Evolutionary conservation across 2,113 vertebrate genomes (phyloP).

Genomic region (Brienomyrus longianalis): DNA sequence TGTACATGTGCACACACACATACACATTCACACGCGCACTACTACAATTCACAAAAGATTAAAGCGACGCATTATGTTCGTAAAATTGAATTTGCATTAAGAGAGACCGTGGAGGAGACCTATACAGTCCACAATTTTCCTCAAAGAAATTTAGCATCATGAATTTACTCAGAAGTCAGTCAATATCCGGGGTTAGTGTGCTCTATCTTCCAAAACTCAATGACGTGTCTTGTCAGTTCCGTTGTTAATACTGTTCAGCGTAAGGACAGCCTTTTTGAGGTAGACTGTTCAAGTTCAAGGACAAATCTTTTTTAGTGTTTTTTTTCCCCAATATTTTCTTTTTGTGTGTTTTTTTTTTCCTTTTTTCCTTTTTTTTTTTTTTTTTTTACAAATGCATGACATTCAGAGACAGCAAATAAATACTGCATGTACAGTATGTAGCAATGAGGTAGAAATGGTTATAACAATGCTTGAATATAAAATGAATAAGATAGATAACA

Average conservation of each 20-base stretch:
- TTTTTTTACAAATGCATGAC: conserved; percentile 81
- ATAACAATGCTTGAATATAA: conserved; percentile 68
- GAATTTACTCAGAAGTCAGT: conserved; percentile 72
- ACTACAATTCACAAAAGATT: conserved; percentile 63
- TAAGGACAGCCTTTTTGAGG: conserved; percentile 93
- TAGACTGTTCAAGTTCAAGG: conserved; percentile 87
- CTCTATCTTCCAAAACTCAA: conserved; percentile 71
- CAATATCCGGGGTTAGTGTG: conserved; percentile 66
- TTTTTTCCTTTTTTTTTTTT: conserved; percentile 44
- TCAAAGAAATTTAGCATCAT: conserved; percentile 65
- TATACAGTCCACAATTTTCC: conserved; percentile 72
- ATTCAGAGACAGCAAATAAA: conserved; percentile 89
- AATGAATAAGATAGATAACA: conserved; percentile 46
- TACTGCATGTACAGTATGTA: conserved; percentile 91
- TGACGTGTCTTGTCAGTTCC: conserved; percentile 67
- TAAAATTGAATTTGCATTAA: conserved; percentile 48
- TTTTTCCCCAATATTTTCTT: background rate
- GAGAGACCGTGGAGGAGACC: conserved; percentile 63
- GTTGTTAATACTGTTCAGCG: conserved; percentile 82
- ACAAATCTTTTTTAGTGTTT: conserved; percentile 50
- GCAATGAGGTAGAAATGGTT: conserved; percentile 98
- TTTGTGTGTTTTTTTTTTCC: background rate
- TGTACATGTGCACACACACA: conserved; percentile 52
- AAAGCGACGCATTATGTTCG: conserved; percentile 63
- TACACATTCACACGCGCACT: conserved; percentile 57